phyloP scores from a whole-genome alignment of 2,113 vertebrate genomes.

The Sciurus niger region DNA sequence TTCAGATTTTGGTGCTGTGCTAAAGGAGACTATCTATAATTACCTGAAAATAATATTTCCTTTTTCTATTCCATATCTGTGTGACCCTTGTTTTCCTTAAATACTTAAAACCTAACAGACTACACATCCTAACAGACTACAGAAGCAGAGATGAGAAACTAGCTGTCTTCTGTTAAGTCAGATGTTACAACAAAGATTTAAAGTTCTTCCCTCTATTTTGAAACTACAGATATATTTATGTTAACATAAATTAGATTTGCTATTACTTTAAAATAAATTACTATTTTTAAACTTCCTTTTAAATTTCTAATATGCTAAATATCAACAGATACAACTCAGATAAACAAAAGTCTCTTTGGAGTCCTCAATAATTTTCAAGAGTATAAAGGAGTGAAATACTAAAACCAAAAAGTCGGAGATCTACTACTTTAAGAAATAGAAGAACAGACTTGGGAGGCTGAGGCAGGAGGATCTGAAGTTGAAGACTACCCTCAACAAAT shows the following conservation, averaged over 20 bases:
- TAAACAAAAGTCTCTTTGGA: constrained; percentile 55
- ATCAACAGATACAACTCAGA: constrained; percentile 57
- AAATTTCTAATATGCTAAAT: constrained; percentile 54
- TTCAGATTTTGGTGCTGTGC: constrained; percentile 53
- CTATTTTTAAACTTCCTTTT: neutral
- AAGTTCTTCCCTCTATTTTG: neutral
- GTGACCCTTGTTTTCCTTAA: constrained; percentile 33
- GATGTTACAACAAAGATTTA: constrained; percentile 42
- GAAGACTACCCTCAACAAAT: too few species aligned
- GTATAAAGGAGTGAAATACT: neutral
- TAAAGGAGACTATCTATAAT: constrained; percentile 45
- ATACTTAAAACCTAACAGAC: constrained; percentile 64
- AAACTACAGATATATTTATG: constrained; percentile 20
- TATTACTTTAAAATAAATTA: constrained; percentile 51
- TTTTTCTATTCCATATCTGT: constrained; percentile 63
- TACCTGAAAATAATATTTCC: constrained; percentile 61
- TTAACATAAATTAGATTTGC: constrained; percentile 33
- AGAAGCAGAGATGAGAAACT: constrained; percentile 52
- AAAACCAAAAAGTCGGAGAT: constrained; percentile 12
- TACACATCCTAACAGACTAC: constrained; percentile 57
- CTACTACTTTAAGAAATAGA: constrained; percentile 43
- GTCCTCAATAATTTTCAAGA: constrained; percentile 32
- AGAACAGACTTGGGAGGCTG: too few species aligned
- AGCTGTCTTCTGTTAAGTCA: constrained; percentile 66
- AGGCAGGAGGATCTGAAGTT: too few species aligned